Evolutionary conservation across 2,888 invertebrate genomes (phyloP), one percentile per base, ranked within the genome.

Genomic region (Sepioteuthis lessoniana): DNA sequence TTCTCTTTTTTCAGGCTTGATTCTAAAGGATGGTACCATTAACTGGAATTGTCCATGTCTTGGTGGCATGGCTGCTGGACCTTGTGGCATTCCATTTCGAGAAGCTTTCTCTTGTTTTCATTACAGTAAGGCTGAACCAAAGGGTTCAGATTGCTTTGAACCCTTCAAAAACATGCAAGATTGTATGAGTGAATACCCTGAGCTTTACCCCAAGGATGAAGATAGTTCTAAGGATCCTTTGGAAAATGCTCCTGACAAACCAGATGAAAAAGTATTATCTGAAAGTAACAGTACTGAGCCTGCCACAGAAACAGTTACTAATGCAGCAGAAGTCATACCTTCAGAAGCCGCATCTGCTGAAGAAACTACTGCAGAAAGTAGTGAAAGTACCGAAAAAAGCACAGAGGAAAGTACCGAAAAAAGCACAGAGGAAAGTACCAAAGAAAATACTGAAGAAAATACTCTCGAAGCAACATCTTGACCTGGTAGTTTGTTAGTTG

Each of bases 11-110:
- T 98, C 98, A 92, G 99, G 99, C 25, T 97, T 99, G 31, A 98
- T 99, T 95, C 97, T 98, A 94, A 98, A 98, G 0, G 98, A 98
- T 97, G 99, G 99, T 13, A 98, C 98, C 95, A 99, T 99, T 95
- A 99, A 99, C 97, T 99, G 99, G 99, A 98, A 98, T 97, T 99
- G 99, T 96, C 99, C 99, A 0, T 99, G 99, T 97, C 98, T 99
- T 76, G 99, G 99, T 31, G 99, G 99, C n/a, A 99, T 99, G 98
- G 99, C 99, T 13, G 98, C 99, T 0, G 99, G 99, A 0, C 99
- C 99, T 0, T 99, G 99, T 97, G 99, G 99, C 0, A 98, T 98
- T 31, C 98, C 99, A 97, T 99, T 99, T 97, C 98, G 99, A 91
- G 98, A 99, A 95, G 99, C 99, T 4, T 99, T 99, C 97, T 98